Conservation (phyloP, 2,113 vertebrate species). For the Crotophaga sulcirostris region DNA sequence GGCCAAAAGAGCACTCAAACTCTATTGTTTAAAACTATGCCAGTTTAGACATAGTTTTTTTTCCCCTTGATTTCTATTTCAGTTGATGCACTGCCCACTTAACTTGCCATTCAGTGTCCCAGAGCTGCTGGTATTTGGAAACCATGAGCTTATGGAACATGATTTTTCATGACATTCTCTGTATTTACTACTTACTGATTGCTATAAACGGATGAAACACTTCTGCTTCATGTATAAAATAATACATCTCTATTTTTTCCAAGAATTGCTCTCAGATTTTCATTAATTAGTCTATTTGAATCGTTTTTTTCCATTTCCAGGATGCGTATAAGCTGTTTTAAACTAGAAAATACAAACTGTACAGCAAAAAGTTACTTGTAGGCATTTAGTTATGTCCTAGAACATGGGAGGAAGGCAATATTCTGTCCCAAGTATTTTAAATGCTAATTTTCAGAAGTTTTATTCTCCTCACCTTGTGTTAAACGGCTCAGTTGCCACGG, state of each 20-base stretch:
- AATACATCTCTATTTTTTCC: not conserved
- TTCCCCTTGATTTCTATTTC: not conserved
- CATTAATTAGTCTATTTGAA: not conserved
- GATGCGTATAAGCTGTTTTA: not conserved
- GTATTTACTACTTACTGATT: not conserved
- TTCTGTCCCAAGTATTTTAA: not conserved
- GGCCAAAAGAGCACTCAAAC: not conserved
- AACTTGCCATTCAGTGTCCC: not conserved
- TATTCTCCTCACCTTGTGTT: not conserved
- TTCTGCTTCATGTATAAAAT: not conserved
- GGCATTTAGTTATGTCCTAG: not conserved
- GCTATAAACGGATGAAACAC: not conserved
- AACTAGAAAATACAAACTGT: not conserved
- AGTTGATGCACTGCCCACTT: not conserved
- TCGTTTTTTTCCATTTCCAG: not conserved
- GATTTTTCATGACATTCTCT: not conserved
- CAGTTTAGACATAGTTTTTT: not conserved
- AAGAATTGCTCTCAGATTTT: not conserved
- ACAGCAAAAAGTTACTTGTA: not conserved
- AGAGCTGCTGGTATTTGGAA: slow-evolving; percentile 24
- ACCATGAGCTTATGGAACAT: slow-evolving; percentile 21
- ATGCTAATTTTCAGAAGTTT: not conserved
- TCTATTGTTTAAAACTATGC: not conserved
- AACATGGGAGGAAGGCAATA: not conserved
- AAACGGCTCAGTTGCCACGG: not conserved